Conservation (phyloP, 2,888 invertebrate genomes). For the Hirtodrosophila cameraria region DNA sequence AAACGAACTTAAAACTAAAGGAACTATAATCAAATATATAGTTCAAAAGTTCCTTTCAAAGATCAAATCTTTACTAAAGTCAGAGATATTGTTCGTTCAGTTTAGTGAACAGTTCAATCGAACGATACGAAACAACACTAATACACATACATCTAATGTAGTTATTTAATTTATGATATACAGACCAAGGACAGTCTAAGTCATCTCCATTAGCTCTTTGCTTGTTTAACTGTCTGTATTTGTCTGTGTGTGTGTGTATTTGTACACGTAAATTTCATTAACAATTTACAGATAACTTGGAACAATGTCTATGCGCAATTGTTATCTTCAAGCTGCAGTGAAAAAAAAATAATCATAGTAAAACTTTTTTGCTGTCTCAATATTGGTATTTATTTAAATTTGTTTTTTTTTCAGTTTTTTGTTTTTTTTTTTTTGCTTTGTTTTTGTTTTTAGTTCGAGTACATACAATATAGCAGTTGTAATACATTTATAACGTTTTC, state of each 20-base stretch:
- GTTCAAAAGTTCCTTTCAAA: no score
- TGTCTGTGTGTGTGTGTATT: constrained; percentile 47
- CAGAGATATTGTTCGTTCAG: no score
- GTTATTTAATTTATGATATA: constrained; percentile 6
- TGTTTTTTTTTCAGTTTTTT: constrained; percentile 60
- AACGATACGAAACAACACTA: no score
- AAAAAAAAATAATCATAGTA: constrained; percentile 5
- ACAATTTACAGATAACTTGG: constrained; percentile 53
- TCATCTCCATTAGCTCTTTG: neutral
- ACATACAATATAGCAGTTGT: constrained; percentile 71
- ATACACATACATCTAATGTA: no score
- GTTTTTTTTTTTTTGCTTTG: constrained; percentile 40
- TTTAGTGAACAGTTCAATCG: no score
- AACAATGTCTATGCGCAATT: constrained; percentile 30
- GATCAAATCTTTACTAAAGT: no score
- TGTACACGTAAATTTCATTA: constrained; percentile 72
- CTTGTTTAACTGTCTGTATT: constrained; percentile 44
- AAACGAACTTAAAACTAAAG: no score
- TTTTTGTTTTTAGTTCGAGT: constrained; percentile 60
- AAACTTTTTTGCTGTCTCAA: constrained; percentile 56
- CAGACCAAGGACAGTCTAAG: constrained; percentile 4
- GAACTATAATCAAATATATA: no score
- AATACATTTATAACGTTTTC: constrained; percentile 77
- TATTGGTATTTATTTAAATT: constrained; percentile 76
- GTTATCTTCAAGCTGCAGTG: constrained; percentile 33